phyloP scores from a whole-genome alignment of 2,797 vertebrate genomes.

The Bradypodion ventrale region DNA sequence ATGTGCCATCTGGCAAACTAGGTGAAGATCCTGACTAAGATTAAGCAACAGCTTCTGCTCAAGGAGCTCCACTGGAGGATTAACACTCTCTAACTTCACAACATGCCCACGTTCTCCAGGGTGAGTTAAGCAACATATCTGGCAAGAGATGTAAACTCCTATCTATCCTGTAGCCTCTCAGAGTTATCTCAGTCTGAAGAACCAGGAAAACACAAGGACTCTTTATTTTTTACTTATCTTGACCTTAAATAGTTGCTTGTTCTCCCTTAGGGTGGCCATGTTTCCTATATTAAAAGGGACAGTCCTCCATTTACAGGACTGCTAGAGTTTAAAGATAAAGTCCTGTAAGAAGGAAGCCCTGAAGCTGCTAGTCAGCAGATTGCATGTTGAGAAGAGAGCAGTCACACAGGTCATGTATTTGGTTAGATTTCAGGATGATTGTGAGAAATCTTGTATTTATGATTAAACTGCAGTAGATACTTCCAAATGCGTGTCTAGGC shows the following conservation, averaged over 20 bases:
- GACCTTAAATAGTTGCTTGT: not conserved
- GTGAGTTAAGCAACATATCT: conserved; percentile 19
- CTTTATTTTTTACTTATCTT: rapidly evolving
- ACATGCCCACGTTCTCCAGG: rapidly evolving
- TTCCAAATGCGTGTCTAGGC: too few relatives aligned
- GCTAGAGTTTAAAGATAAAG: not conserved
- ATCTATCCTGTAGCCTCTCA: not conserved
- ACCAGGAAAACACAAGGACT: not conserved
- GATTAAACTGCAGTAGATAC: too few relatives aligned
- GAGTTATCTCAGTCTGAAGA: not conserved
- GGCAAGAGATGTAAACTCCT: conserved; percentile 9
- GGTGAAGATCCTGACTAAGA: not conserved
- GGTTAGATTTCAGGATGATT: too few relatives aligned
- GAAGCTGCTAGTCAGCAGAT: too few relatives aligned
- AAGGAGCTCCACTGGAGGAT: not conserved
- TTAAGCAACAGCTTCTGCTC: not conserved
- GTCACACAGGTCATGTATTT: too few relatives aligned
- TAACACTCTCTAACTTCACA: not conserved
- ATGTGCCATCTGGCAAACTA: conserved; percentile 10
- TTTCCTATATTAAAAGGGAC: not conserved
- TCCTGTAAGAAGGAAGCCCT: too few relatives aligned
- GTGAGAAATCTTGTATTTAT: too few relatives aligned
- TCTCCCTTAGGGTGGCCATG: not conserved
- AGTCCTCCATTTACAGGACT: not conserved
- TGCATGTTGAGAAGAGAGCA: too few relatives aligned